phyloP scores from a whole-genome alignment of 2,888 invertebrate genomes.

The Leucozona laternaria region DNA sequence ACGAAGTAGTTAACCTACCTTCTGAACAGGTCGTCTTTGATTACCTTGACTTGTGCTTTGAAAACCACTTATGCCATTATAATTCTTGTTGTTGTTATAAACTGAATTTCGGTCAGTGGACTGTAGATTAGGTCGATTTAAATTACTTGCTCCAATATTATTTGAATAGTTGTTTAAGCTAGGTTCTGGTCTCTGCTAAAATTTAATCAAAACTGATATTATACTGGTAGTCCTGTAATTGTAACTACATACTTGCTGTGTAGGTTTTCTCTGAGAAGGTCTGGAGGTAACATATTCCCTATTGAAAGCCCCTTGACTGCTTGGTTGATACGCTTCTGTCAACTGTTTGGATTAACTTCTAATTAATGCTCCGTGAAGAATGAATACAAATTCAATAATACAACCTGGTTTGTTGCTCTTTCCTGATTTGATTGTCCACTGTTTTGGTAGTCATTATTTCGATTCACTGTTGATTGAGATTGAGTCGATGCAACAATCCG shows the following conservation, averaged over 20 bases:
- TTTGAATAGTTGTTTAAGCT: not conserved
- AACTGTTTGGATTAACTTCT: too few relatives aligned
- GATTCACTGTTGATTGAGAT: not conserved
- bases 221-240: not conserved
- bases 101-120: not conserved
- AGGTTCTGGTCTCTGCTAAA: too few relatives aligned
- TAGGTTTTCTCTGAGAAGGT: not conserved
- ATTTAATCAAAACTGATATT: too few relatives aligned
- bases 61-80: not conserved
- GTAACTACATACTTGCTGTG: not conserved
- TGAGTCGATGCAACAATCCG: not conserved
- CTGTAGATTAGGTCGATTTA: not conserved
- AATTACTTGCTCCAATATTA: not conserved
- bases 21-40: not conserved
- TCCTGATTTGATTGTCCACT: not conserved
- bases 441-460: not conserved
- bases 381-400: not conserved
- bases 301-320: too few relatives aligned
- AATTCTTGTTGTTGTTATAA: not conserved
- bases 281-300: too few relatives aligned
- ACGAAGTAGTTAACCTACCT: not conserved
- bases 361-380: too few relatives aligned
- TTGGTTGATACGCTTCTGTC: too few relatives aligned
- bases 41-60: not conserved
- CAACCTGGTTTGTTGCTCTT: constrained; percentile 11